Base-by-base conservation (phyloP, 2,113 vertebrate genomes). In the Myotis davidii region DNA sequence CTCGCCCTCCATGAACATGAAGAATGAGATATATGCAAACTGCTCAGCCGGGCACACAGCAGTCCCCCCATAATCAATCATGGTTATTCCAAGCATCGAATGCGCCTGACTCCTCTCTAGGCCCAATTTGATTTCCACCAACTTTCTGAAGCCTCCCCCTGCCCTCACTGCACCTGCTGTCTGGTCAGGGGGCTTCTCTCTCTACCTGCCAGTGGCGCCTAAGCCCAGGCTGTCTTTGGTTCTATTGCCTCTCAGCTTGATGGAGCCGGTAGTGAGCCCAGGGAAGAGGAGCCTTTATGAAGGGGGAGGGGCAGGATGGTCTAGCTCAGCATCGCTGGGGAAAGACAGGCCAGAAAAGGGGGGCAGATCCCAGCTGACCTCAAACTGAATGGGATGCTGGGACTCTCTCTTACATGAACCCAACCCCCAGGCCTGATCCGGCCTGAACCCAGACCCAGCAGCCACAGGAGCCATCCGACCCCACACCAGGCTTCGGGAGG, bases 41-140 rank as follows among this genome's bases (percentile, higher is more conserved):
- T 37, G 23, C 13, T 64, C 23, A 9, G 34, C 27, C n/a, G 7
- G 34, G 61, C n/a, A 34, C 77, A 9, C 29, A 37, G 84, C 52
- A 0, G 2, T 52, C 20, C 1, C 17, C 45, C n/a, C 34, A 1
- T 10, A 12, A 67, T 39, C 1, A 48, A 4, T 14, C 4, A 1
- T 25, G 67, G 2, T 84, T 37, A n/a, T n/a, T 61, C 42, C 64
- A 54, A 70, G 25, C 9, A 32, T 48, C 77, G 48, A 3, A 52
- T 32, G 70, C 32, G 67, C 9, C 70, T 25, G 61, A 61, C 42
- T 54, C 54, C 83, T 72, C 34, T 5, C 72, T 8, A 27, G n/a
- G 20, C 48, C 76, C n/a, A 5, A 1, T 18, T 21, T 32, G 17
- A 21, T 48, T 77, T 45, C 76, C 18, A 25, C 5, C 61, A 37